These are phyloP conservation scores for Polymixis flavicincta DNA, from an alignment of 2,888 invertebrate species.

Conservation along the genomic window DNA sequence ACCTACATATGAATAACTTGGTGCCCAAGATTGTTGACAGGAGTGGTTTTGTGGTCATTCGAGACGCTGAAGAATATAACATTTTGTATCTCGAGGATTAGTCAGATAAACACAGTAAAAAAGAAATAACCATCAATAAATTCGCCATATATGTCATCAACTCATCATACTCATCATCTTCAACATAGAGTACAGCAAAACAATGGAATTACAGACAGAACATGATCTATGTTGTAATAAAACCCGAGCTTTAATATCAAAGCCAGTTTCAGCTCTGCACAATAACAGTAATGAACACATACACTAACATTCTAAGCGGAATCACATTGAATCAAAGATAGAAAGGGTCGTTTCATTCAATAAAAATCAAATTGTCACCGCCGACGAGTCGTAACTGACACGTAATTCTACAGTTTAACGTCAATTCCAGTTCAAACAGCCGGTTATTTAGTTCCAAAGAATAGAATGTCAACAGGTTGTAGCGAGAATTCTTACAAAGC, in stretches of 20 bases:
- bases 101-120: background rate
- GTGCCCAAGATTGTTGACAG: background rate
- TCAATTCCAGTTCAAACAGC: constrained; percentile 76
- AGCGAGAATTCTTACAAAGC: constrained; percentile 72
- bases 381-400: constrained; percentile 66
- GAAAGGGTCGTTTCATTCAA: constrained; percentile 67
- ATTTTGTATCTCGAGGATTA: background rate
- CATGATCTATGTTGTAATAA: constrained; percentile 23
- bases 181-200: background rate
- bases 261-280: constrained; percentile 27
- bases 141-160: background rate
- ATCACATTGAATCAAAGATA: constrained; percentile 62
- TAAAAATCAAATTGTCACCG: constrained; percentile 69
- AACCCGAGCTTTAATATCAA: constrained; percentile 28
- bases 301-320: constrained; percentile 59
- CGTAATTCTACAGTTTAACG: constrained; percentile 76
- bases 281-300: constrained; percentile 48
- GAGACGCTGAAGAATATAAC: background rate
- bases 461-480: constrained; percentile 82
- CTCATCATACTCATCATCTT: too few species aligned
- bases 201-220: constrained; percentile 6
- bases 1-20: background rate
- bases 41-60: background rate
- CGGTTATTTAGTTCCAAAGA: constrained; percentile 80
- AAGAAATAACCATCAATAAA: background rate